Percentiles rank a stretch among this genome's conserved stretches.
Evolutionary conservation across 2,113 vertebrate species (phyloP).

Genomic region (Rhegmatorhina hoffmannsi): DNA sequence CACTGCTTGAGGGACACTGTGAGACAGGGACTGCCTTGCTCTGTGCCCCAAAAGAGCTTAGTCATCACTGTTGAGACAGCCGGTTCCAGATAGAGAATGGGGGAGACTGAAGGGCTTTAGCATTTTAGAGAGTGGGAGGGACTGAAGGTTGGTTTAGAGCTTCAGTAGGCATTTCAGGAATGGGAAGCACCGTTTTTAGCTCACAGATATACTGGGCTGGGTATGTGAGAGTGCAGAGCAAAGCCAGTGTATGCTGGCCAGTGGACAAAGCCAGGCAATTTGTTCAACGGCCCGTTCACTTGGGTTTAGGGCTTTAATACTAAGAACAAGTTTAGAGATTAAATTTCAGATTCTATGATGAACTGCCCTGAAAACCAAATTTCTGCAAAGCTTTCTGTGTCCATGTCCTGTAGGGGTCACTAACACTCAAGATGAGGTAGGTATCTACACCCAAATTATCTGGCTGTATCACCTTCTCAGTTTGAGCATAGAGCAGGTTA

Average conservation of each 20-base stretch:
- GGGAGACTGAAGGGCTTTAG: not conserved
- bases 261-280: not conserved
- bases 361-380: not conserved
- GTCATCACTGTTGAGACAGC: not conserved
- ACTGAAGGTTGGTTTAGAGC: not conserved
- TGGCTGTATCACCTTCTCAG: not conserved
- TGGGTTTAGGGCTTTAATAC: not conserved
- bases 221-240: not conserved
- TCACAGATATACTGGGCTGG: not conserved
- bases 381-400: not conserved
- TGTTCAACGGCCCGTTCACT: not conserved
- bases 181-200: not conserved
- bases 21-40: not conserved
- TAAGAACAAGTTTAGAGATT: not conserved
- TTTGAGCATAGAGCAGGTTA: accelerated
- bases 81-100: accelerated
- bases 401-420: not conserved
- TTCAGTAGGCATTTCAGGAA: not conserved
- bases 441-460: not conserved
- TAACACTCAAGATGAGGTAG: not conserved
- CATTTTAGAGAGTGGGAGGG: not conserved
- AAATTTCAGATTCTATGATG: not conserved
- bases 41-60: not conserved
- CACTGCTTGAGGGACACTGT: accelerated
- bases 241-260: not conserved